Conservation (phyloP, 2,888 invertebrate genomes). For the Drosophila rubida region DNA sequence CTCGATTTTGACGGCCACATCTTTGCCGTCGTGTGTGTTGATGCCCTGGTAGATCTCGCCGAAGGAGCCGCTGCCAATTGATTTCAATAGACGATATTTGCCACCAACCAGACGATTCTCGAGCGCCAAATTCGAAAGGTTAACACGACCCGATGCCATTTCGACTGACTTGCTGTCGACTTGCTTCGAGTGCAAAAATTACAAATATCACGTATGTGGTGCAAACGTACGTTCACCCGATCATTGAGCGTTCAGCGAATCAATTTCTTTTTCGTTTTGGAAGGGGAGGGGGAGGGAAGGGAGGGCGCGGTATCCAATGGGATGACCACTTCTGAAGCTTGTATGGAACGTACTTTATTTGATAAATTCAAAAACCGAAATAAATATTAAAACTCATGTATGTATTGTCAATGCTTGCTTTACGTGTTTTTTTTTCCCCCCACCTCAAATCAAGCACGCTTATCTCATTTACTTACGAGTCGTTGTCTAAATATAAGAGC, state of each 20-base stretch:
- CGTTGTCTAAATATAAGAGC: too few relatives aligned
- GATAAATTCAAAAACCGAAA: constrained; percentile 42
- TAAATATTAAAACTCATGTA: constrained; percentile 20
- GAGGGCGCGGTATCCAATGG: constrained; percentile 27
- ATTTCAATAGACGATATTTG: constrained; percentile 52
- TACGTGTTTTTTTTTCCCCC: neutral
- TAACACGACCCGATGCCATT: constrained; percentile 25
- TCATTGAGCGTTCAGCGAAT: constrained; percentile 36
- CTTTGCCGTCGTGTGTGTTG: constrained; percentile 94
- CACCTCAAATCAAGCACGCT: neutral
- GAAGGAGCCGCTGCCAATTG: constrained; percentile 93
- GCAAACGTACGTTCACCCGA: constrained; percentile 3
- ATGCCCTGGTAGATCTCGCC: constrained; percentile 98
- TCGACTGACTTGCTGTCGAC: too few relatives aligned
- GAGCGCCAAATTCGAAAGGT: constrained; percentile 39
- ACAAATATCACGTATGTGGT: neutral
- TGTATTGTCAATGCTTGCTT: constrained; percentile 36
- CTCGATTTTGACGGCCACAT: constrained; percentile 99
- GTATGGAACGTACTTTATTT: constrained; percentile 24
- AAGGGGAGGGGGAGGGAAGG: too few relatives aligned
- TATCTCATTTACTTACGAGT: neutral
- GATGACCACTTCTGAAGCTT: constrained; percentile 24
- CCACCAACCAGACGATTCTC: constrained; percentile 68
- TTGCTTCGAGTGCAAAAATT: neutral
- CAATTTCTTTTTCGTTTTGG: constrained; percentile 6